phyloP scores from a whole-genome alignment of 1,140 invertebrate species.

The Stegodyphus dumicola region DNA sequence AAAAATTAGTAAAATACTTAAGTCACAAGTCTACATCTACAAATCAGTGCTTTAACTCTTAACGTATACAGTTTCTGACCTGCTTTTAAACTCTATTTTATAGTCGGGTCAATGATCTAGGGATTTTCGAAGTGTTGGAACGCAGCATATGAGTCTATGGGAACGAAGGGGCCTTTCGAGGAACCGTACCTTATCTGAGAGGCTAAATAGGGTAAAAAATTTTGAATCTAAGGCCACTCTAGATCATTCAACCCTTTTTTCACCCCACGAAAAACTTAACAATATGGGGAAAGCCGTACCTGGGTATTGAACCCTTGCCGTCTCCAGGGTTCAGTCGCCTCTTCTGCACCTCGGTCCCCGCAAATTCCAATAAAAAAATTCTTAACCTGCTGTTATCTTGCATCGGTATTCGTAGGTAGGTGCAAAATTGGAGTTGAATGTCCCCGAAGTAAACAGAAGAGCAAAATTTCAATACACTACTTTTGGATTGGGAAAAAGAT shows the following conservation, averaged over 20 bases:
- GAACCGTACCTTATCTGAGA: background rate
- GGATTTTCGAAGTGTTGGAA: conserved; percentile 26
- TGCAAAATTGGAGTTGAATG: conserved; percentile 43
- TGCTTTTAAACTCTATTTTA: background rate
- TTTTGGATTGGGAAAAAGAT: too few species aligned
- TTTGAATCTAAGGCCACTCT: conserved; percentile 32
- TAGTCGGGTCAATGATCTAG: conserved; percentile 23
- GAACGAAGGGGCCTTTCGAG: conserved; percentile 40
- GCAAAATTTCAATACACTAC: background rate
- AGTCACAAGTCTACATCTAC: too few species aligned
- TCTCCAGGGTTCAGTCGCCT: conserved; percentile 32
- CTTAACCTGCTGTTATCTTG: conserved; percentile 26
- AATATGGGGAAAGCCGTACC: conserved; percentile 11
- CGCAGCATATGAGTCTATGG: conserved; percentile 37
- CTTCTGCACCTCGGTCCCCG: conserved; percentile 2
- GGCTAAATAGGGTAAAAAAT: conserved; percentile 8
- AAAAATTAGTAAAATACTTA: too few species aligned
- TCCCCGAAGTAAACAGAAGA: conserved; percentile 17
- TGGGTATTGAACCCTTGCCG: conserved; percentile 31
- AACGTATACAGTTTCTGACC: background rate
- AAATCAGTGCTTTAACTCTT: too few species aligned
- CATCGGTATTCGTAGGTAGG: conserved; percentile 47
- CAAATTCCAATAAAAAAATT: conserved; percentile 38
- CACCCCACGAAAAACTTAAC: background rate
- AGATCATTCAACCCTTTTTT: conserved; percentile 50